These are phyloP conservation scores for Phymastichus coffea DNA, from an alignment of 1,140 invertebrate species.

Conservation along the genomic window DNA sequence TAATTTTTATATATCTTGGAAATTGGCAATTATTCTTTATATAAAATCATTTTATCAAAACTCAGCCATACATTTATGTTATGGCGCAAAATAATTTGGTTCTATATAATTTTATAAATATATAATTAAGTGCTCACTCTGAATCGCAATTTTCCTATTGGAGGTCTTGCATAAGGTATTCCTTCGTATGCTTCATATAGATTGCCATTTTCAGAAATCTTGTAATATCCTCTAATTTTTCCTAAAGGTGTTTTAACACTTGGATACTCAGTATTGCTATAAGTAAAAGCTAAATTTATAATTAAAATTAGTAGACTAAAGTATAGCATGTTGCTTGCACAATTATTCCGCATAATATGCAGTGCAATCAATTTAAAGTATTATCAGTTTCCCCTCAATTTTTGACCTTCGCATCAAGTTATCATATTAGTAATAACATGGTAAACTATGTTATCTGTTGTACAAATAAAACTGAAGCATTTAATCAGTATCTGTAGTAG, in stretches of 20 bases:
- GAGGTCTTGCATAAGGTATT: constrained; percentile 64
- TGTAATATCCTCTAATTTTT: constrained; percentile 44
- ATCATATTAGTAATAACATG: background rate
- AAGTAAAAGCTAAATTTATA: constrained; percentile 2
- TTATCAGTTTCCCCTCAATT: background rate
- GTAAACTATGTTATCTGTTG: background rate
- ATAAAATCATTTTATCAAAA: too few species aligned
- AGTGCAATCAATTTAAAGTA: background rate
- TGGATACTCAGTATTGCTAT: constrained; percentile 32
- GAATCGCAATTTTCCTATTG: constrained; percentile 60
- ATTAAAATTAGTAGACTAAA: background rate
- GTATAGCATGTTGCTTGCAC: constrained; percentile 1
- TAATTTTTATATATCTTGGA: too few species aligned
- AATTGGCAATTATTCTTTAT: too few species aligned
- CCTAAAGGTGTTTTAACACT: constrained; percentile 42
- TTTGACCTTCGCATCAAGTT: background rate
- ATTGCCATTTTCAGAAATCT: constrained; percentile 44
- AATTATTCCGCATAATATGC: background rate
- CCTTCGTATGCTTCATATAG: constrained; percentile 60
- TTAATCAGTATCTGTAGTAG: background rate
- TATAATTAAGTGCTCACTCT: too few species aligned
- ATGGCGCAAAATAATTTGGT: too few species aligned
- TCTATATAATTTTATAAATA: too few species aligned
- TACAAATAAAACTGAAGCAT: background rate
- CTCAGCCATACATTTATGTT: too few species aligned